A percentile compares a stretch with the other conserved stretches of the same genome.
Evolutionary conservation across 1,140 invertebrate species (phyloP).

Genomic region (Hyles euphorbiae): DNA sequence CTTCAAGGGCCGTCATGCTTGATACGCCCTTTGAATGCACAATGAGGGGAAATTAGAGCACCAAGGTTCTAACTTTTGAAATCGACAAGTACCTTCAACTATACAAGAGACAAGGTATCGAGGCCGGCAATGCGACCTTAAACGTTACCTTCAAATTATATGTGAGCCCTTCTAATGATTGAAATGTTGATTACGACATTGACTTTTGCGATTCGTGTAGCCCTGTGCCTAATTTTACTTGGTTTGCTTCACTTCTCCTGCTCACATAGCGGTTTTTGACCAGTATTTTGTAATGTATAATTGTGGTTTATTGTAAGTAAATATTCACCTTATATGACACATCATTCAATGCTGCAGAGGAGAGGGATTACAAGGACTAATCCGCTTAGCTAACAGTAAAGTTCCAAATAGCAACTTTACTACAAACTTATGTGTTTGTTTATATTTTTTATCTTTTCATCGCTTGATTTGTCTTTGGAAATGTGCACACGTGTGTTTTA

Average conservation of each 20-base stretch:
- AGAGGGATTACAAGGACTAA: too few relatives aligned
- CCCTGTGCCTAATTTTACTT: conserved; percentile 41
- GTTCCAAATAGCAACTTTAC: too few relatives aligned
- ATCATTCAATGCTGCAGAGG: too few relatives aligned
- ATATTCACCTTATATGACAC: too few relatives aligned
- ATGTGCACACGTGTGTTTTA: too few relatives aligned
- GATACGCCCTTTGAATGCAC: conserved; percentile 68
- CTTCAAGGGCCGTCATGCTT: conserved; percentile 61
- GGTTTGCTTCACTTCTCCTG: neutral
- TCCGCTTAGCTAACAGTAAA: too few relatives aligned
- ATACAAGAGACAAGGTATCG: conserved; percentile 53
- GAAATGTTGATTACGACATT: conserved; percentile 58
- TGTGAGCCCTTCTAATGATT: conserved; percentile 67
- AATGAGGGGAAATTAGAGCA: conserved; percentile 73
- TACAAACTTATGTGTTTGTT: too few relatives aligned
- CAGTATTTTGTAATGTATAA: too few relatives aligned
- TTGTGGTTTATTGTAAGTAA: too few relatives aligned
- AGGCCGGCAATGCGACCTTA: conserved; percentile 59
- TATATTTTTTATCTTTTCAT: too few relatives aligned
- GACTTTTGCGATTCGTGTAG: conserved; percentile 53
- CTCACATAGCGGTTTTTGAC: neutral
- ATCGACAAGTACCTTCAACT: conserved; percentile 54
- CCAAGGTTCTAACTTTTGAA: conserved; percentile 71
- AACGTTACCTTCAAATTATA: conserved; percentile 60
- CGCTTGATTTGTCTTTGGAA: too few relatives aligned